Base-by-base conservation (phyloP, 2,113 vertebrate genomes). In the Bufo gargarizans region DNA sequence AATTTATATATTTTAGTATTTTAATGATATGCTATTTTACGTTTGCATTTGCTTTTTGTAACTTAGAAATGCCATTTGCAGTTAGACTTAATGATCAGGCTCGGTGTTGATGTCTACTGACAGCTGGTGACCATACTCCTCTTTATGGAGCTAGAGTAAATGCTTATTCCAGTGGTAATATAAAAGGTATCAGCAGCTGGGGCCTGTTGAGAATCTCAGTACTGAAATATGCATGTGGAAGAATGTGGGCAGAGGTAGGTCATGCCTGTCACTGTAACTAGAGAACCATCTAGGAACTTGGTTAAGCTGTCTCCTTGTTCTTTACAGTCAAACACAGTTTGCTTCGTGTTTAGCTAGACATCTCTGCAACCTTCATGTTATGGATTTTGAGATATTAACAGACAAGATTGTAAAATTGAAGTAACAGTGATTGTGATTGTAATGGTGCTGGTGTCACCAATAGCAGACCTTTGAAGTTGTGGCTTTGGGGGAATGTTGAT, bases 151-250 rank as follows among this genome's bases (percentile, higher is more conserved):
- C 78, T 47, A 19, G 45, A 61, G 45, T 74, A 11, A 82, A 82
- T 61, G 45, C 65, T 72, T 82, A 72, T 65, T 58, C 49, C 59
- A 47, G 53, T 80, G 86, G 63, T 72, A 69, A 69, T 87, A 58
- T 47, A 80, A 49, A 69, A 87, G 77, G 86, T 81, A 69, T 55
- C 50, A 81, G 50, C 86, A 87, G 86, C 86, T 88, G 77, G 86
- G 47, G 16, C 49, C 50, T 81, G 61, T 72, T 71, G 67, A 61
- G 67, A 82, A 74, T 88, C 78, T 81, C 69, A 11, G 22, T 72
- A 50, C 33, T 72, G 14, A 45, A 3, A 82, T 12, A 74, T 72
- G 86, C 67, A 61, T 88, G 78, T 13, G 55, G 13, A 74, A 74
- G 67, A 88, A 88, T 82, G 78, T n/a, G 78, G 49, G 53, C 78